Conservation (phyloP, 2,888 invertebrate genomes). For the Apamea anceps region DNA sequence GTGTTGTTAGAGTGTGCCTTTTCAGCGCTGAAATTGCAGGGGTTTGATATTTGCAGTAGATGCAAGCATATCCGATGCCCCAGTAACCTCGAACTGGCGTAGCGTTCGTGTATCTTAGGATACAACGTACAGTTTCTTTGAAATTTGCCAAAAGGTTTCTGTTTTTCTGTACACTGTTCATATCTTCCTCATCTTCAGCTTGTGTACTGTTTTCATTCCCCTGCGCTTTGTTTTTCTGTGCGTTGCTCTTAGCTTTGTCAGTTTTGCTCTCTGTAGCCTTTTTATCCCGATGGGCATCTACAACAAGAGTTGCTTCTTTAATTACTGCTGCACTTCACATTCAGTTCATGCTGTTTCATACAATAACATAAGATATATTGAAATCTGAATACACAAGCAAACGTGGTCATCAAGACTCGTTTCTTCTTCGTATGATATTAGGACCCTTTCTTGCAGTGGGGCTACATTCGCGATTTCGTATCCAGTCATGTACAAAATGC, state of each 20-base stretch:
- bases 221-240: background rate
- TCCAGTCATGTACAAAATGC: background rate
- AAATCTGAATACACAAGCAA: background rate
- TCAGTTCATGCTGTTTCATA: background rate
- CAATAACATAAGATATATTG: background rate
- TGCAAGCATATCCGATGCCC: slow-evolving; percentile 76
- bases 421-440: background rate
- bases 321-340: slow-evolving; percentile 34
- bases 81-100: slow-evolving; percentile 75
- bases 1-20: slow-evolving; percentile 71
- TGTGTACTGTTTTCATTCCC: slow-evolving; percentile 1
- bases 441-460: background rate
- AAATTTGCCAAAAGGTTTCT: slow-evolving; percentile 33
- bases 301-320: slow-evolving; percentile 63
- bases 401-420: background rate
- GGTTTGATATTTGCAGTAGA: slow-evolving; percentile 72
- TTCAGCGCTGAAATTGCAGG: slow-evolving; percentile 73
- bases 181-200: background rate
- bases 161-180: slow-evolving; percentile 12
- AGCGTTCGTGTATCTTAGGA: slow-evolving; percentile 73
- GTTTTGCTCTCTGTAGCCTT: slow-evolving; percentile 10
- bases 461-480: background rate
- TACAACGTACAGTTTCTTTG: slow-evolving; percentile 49
- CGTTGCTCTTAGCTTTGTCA: background rate
- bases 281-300: slow-evolving; percentile 52